Evolutionary conservation across 2,113 vertebrate genomes (phyloP).

Genomic region (Dasyurus viverrinus): DNA sequence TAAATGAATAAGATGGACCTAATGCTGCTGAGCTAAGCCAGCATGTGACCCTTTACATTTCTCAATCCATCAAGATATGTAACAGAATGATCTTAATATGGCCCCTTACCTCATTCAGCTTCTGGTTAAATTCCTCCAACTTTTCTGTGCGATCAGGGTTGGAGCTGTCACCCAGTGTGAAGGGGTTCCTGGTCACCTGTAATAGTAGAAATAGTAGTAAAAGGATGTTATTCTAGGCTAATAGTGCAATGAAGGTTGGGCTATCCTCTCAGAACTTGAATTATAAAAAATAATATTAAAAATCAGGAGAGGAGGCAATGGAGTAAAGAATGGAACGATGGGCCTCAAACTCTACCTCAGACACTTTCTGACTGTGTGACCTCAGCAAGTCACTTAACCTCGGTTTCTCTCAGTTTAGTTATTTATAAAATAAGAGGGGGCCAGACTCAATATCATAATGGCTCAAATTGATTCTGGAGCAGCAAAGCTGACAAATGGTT

Average conservation of each 20-base stretch:
- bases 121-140: slow-evolving; percentile 88
- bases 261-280: background rate
- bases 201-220: too few relatives aligned
- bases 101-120: slow-evolving; percentile 86
- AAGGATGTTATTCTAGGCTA: too few relatives aligned
- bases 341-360: background rate
- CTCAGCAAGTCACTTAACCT: background rate
- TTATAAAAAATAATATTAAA: background rate
- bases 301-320: background rate
- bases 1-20: background rate
- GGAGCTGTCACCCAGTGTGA: slow-evolving; percentile 92
- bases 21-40: background rate
- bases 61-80: background rate
- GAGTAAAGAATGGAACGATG: background rate
- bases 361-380: background rate
- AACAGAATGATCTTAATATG: fast-evolving
- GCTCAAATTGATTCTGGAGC: background rate
- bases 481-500: background rate
- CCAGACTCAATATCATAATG: background rate
- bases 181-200: slow-evolving; percentile 94
- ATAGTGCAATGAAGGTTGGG: too few relatives aligned
- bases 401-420: background rate
- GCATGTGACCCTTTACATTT: background rate
- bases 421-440: background rate
- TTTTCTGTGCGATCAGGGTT: slow-evolving; percentile 79